Conservation (phyloP, 2,113 vertebrate species). For the Riparia riparia region DNA sequence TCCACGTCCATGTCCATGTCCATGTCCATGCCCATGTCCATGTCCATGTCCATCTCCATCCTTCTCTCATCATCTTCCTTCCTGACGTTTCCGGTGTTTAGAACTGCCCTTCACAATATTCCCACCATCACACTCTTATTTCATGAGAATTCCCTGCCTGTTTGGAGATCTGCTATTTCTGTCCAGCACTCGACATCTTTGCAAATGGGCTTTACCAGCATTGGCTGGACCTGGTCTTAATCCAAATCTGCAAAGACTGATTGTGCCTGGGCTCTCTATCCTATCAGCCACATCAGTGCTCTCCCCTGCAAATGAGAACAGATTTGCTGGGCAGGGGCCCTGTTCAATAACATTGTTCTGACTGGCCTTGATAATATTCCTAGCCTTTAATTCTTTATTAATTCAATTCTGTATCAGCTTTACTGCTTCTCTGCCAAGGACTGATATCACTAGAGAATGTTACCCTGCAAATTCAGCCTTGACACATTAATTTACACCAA, state of each 20-base stretch:
- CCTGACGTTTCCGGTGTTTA: background rate
- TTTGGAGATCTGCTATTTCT: background rate
- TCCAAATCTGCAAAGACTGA: background rate
- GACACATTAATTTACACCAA: background rate
- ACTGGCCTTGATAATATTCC: background rate
- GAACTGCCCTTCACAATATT: background rate
- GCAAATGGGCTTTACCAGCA: background rate
- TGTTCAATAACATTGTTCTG: background rate
- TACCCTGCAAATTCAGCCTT: background rate
- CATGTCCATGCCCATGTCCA: background rate
- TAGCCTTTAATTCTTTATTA: constrained; percentile 9
- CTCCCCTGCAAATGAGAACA: background rate
- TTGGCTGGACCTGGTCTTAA: background rate
- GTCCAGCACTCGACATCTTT: background rate
- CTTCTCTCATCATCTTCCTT: background rate
- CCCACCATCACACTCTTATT: background rate
- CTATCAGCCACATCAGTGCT: background rate
- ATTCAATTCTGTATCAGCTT: background rate
- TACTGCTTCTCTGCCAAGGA: background rate
- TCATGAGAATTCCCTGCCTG: background rate
- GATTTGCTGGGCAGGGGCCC: background rate
- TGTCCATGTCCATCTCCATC: background rate
- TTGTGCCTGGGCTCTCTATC: background rate
- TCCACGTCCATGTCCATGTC: background rate
- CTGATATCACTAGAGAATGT: background rate